Evolutionary conservation across 2,888 invertebrate species (phyloP).

Genomic region (Ariolimax columbianus): DNA sequence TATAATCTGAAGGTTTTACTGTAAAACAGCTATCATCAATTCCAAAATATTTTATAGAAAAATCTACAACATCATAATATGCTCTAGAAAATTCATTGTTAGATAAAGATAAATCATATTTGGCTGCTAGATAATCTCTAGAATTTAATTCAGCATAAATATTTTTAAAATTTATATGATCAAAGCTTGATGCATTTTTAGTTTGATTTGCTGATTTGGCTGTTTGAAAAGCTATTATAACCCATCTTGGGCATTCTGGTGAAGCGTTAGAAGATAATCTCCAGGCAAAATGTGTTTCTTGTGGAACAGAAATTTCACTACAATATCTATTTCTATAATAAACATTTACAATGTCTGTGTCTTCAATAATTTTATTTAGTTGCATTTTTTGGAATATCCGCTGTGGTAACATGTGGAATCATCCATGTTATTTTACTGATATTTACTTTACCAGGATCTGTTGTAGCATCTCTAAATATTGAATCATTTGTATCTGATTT

Average conservation of each 20-base stretch:
- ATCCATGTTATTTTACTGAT: conserved; percentile 1
- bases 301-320: conserved; percentile 7
- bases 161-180: conserved; percentile 17
- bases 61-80: conserved; percentile 8
- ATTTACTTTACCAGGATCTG: not conserved
- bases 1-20: conserved; percentile 3
- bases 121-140: not conserved
- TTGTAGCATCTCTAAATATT: conserved; percentile 5
- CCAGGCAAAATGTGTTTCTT: conserved; percentile 34
- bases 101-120: conserved; percentile 20
- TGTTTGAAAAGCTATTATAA: conserved; percentile 38
- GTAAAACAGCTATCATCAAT: not conserved
- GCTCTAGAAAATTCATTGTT: conserved; percentile 17
- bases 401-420: not conserved
- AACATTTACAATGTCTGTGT: conserved; percentile 2
- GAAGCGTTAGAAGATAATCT: conserved; percentile 12
- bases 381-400: not conserved
- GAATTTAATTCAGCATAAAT: conserved; percentile 25
- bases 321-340: conserved; percentile 27
- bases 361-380: conserved; percentile 16
- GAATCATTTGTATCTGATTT: conserved; percentile 26
- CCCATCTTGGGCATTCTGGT: conserved; percentile 32
- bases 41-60: conserved; percentile 4
- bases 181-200: conserved; percentile 28
- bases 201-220: conserved; percentile 15